Evolutionary conservation across 2,888 invertebrate genomes (phyloP).

Genomic region (Aleiodes testaceus): DNA sequence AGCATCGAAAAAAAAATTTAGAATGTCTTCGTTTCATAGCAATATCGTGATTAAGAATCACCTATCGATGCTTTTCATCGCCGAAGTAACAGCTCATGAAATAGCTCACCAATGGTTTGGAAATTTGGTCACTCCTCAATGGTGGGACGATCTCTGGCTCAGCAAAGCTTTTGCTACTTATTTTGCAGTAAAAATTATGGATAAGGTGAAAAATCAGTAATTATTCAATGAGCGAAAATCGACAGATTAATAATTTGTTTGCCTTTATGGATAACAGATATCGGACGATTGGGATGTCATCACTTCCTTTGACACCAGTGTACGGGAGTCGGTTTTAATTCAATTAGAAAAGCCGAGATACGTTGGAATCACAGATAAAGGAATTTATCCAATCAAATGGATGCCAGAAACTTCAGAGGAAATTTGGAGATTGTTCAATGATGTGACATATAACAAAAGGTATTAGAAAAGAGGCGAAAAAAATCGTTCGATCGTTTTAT

Average conservation of each 20-base stretch:
- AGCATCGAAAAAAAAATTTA: too few relatives aligned
- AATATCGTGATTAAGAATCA: too few relatives aligned
- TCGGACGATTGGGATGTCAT: too few relatives aligned
- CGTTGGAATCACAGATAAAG: not conserved
- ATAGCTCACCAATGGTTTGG: slow-evolving; percentile 51
- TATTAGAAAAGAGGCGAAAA: too few relatives aligned
- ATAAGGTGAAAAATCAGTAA: slow-evolving; percentile 53
- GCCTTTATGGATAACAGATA: too few relatives aligned
- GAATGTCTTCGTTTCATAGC: too few relatives aligned
- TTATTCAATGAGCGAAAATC: too few relatives aligned
- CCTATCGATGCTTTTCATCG: too few relatives aligned
- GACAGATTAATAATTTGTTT: too few relatives aligned
- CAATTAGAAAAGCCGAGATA: too few relatives aligned
- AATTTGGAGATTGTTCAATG: slow-evolving; percentile 75
- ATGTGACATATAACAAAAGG: slow-evolving; percentile 78
- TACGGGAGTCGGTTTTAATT: too few relatives aligned
- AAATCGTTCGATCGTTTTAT: too few relatives aligned
- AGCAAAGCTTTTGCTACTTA: slow-evolving; percentile 50
- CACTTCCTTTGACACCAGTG: not conserved
- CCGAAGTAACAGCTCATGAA: slow-evolving; percentile 43
- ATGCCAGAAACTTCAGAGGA: slow-evolving; percentile 73
- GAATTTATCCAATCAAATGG: slow-evolving; percentile 74
- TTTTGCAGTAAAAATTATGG: slow-evolving; percentile 55
- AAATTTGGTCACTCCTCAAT: slow-evolving; percentile 50
- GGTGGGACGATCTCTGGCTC: slow-evolving; percentile 52